Evolutionary conservation across 2,113 vertebrate species (phyloP), one percentile per base, ranked within the genome.

Genomic region (Brachypteracias leptosomus): DNA sequence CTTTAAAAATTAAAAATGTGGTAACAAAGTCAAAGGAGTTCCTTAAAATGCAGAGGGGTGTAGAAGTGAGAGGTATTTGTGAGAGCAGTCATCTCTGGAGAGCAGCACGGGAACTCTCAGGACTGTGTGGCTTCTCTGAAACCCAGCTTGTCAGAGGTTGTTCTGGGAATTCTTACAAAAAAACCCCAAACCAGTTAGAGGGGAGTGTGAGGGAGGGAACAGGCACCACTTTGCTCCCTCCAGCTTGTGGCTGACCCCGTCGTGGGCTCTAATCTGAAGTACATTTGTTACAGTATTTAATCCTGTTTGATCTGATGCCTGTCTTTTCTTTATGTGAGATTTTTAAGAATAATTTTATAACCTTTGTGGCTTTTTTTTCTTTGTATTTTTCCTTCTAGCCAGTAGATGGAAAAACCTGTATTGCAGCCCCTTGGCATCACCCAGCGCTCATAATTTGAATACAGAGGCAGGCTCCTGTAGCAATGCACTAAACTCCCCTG

Each of bases 351-450:
- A 44, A 72, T 29, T 73, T 88, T 19, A 49, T 96, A 90, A 96
- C 70, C n/a, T 95, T 70, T 85, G 22, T 93, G 96, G 96, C 89
- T 95, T 98, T 96, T 91, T 95, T 98, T 96, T 91, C 97, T 95
- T 97, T 96, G 61, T 94, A 73, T 82, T 93, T 96, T 97, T 92
- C 84, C 97, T 95, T 97, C 72, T 97, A 99, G 99, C 98, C 28
- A 98, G 98, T 96, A 98, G 99, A 94, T 99, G 98, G 99, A 99
- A 98, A 98, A 99, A 98, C 98, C 97, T 99, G 97, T 99, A 99
- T 98, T 98, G 98, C 98, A 99, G 99, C 82, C 98, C 99, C 10
- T n/a, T 97, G 97, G 96, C 97, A 40, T 96, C 97, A 90, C 97
- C 97, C 86, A 97, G 94, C 95, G 70, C 58, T n/a, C 95, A 98